Evolutionary conservation across 2,113 vertebrate species (phyloP).

Genomic region (Pseudopipra pipra): DNA sequence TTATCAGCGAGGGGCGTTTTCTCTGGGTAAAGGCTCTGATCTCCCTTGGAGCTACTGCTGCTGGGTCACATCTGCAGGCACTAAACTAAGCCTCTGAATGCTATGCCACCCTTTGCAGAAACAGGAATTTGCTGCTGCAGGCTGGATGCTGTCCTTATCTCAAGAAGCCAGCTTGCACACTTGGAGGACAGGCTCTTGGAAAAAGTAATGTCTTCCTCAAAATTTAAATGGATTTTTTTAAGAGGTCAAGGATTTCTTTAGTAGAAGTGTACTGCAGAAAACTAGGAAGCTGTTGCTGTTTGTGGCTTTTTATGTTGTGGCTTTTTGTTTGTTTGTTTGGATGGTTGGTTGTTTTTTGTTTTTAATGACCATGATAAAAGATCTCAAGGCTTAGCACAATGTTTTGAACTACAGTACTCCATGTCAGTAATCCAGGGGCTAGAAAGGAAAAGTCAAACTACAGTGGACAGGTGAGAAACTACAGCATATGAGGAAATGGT

Average conservation of each 20-base stretch:
- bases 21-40: background rate
- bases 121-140: background rate
- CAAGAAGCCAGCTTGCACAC: background rate
- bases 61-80: background rate
- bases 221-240: background rate
- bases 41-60: background rate
- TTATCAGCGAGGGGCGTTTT: accelerated
- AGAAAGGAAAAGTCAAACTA: background rate
- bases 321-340: background rate
- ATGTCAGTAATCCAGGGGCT: background rate
- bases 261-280: background rate
- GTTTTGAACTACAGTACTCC: background rate
- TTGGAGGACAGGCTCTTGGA: background rate
- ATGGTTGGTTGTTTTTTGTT: background rate
- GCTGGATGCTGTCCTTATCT: background rate
- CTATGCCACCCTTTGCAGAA: background rate
- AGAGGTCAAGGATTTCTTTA: background rate
- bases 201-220: background rate
- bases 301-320: accelerated
- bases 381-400: background rate
- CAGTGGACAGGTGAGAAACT: background rate
- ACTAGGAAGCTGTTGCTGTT: background rate
- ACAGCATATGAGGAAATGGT: background rate
- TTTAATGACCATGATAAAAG: background rate
- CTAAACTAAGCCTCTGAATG: background rate